Percentiles rank a stretch among this genome's conserved stretches.
These are phyloP conservation scores for Arremon aurantiirostris DNA, from an alignment of 2,797 vertebrate genomes.

Conservation along the genomic window DNA sequence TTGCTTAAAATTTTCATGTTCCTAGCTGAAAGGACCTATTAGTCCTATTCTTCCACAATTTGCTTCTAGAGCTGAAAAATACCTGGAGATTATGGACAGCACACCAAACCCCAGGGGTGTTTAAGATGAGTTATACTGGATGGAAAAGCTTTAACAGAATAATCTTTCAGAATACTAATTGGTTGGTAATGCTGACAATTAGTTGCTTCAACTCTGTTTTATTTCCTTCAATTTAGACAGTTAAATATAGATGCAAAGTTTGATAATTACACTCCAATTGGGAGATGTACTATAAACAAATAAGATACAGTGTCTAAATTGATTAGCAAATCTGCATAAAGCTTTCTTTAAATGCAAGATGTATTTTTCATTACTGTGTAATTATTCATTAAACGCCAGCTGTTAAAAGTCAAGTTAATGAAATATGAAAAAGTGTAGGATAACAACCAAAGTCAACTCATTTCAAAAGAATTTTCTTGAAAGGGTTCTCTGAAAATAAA, in stretches of 20 bases:
- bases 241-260: slow-evolving; percentile 27
- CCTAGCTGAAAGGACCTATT: not conserved
- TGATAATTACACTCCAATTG: not conserved
- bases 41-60: not conserved
- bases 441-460: slow-evolving; percentile 6
- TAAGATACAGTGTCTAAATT: not conserved
- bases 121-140: not conserved
- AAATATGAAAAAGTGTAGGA: slow-evolving; percentile 7
- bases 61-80: not conserved
- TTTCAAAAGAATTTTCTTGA: not conserved
- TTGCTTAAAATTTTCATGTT: not conserved
- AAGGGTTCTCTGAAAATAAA: not conserved
- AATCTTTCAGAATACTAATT: not conserved
- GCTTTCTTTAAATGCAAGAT: slow-evolving; percentile 13
- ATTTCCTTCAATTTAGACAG: slow-evolving; percentile 27
- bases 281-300: slow-evolving; percentile 25
- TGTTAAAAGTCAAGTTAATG: slow-evolving; percentile 43
- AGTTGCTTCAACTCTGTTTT: not conserved
- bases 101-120: not conserved
- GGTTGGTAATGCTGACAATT: not conserved
- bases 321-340: slow-evolving; percentile 34
- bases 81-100: not conserved
- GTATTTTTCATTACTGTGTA: slow-evolving; percentile 31
- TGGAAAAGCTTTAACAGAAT: not conserved
- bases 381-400: slow-evolving; percentile 51